A percentile compares a stretch with the other conserved stretches of the same genome.
Conservation (phyloP, 2,113 vertebrate genomes). For the Thermophis baileyi region DNA sequence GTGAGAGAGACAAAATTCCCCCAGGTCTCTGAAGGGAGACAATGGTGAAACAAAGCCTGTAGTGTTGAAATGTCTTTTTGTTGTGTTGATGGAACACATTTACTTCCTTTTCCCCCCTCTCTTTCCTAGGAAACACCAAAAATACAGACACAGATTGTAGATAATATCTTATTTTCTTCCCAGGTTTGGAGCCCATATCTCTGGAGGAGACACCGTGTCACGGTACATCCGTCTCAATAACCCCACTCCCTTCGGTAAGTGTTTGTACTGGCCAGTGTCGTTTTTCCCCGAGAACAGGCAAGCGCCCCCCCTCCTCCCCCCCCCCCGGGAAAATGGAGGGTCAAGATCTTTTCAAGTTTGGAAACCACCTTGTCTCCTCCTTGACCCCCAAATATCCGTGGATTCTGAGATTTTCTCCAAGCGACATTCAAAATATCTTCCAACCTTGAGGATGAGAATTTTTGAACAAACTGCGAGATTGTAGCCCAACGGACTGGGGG, state of each 20-base stretch:
- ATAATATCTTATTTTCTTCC: neutral
- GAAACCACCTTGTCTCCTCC: neutral
- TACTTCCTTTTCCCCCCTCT: too few species aligned
- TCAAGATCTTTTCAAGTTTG: neutral
- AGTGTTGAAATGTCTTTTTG: neutral
- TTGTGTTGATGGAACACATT: too few species aligned
- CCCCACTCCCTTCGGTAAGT: conserved; percentile 85
- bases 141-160: neutral
- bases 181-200: conserved; percentile 87
- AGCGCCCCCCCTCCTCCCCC: accelerated
- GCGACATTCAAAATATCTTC: neutral
- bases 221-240: conserved; percentile 83
- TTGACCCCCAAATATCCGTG: neutral
- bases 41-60: neutral
- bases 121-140: neutral
- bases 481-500: neutral
- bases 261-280: accelerated
- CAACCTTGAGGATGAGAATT: neutral
- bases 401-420: neutral
- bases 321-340: neutral
- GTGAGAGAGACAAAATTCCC: too few species aligned
- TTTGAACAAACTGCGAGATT: neutral
- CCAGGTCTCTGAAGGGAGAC: too few species aligned
- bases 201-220: conserved; percentile 79
- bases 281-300: neutral